Evolutionary conservation across 2,888 invertebrate genomes (phyloP), one percentile per base, ranked within the genome.

Genomic region (Dromius quadrimaculatus): DNA sequence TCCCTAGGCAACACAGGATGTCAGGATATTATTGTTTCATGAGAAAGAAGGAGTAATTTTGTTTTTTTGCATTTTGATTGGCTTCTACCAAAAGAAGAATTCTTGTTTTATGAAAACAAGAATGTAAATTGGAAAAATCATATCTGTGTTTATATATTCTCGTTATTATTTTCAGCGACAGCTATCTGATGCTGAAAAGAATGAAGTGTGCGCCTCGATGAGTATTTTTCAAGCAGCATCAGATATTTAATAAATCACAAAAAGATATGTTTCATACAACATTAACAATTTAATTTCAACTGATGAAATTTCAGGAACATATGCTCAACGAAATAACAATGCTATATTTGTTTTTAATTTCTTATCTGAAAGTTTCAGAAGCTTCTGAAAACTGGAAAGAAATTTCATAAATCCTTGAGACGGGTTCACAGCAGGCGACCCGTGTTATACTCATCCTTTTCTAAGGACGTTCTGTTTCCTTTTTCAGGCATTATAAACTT

Each of bases 401-500:
- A 66, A 66, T 66, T 66, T 66, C 66, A 66, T 66, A 66, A 66
- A 66, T 66, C 66, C 57, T 57, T 22, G 32, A 65, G 65, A 36
- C 66, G 66, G 38, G 57, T 36, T 36, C 57, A 34, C 8, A 15
- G 57, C 28, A 13, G 36, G 59, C 20, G 20, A 19, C 47, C 22
- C 47, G 20, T 41, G 41, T 47, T 47, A 6, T 47, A 6, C 11
- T 19, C 47, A 2, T 19, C 59, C 36, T 59, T 19, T 20, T 36
- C 6, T 47, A 20, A 20, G 8, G 34, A 45, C 38, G 28, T 45
- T 17, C 59, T 57, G 9, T 41, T 22, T 54, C 66, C 28, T 23
- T 59, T 59, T 68, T 57, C 45, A 9, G 23, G 68, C 68, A 68
- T 68, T 68, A 68, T 68, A 68, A 68, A 68, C 68, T 68, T 68